phyloP scores from a whole-genome alignment of 64 coral and sea anemone species.

The Pocillopora verrucosa region DNA sequence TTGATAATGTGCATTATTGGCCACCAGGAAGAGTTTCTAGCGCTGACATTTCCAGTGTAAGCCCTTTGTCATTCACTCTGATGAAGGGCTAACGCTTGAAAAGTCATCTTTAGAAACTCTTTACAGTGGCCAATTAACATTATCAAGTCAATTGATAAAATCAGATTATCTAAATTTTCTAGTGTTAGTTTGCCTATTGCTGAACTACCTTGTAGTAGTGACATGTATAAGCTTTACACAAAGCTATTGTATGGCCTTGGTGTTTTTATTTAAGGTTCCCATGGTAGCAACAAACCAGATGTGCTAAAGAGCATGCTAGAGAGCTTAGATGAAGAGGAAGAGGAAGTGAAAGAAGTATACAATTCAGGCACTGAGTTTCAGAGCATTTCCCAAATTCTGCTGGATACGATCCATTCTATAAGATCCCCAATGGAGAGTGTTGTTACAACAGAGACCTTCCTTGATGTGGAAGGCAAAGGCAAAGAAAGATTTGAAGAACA shows the following conservation, averaged over 20 bases:
- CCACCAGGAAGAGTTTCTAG: no score
- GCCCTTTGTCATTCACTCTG: no score
- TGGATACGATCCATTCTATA: slow-evolving; percentile 55
- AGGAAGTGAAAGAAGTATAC: slow-evolving; percentile 80
- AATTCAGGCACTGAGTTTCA: slow-evolving; percentile 26
- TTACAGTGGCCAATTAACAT: no score
- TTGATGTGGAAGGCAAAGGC: slow-evolving; percentile 79
- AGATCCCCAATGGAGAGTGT: slow-evolving; percentile 56
- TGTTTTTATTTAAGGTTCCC: slow-evolving; percentile 27
- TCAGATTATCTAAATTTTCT: no score
- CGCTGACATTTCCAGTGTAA: no score
- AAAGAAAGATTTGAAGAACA: slow-evolving; percentile 87
- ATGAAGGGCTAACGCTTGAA: no score
- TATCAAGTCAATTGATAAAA: no score
- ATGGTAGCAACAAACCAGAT: slow-evolving; percentile 45
- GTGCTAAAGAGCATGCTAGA: slow-evolving; percentile 60
- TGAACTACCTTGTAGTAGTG: no score
- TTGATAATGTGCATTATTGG: no score
- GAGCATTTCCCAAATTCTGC: slow-evolving; percentile 75
- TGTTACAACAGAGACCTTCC: slow-evolving; percentile 72
- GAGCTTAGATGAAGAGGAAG: slow-evolving; percentile 73
- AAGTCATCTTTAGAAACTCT: no score
- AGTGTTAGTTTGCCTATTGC: no score
- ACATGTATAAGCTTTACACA: no score
- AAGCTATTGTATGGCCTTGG: neutral